Percentiles rank a stretch among this genome's conserved stretches.
These are phyloP conservation scores for Sesia bembeciformis DNA, from an alignment of 2,888 invertebrate species.

Conservation along the genomic window DNA sequence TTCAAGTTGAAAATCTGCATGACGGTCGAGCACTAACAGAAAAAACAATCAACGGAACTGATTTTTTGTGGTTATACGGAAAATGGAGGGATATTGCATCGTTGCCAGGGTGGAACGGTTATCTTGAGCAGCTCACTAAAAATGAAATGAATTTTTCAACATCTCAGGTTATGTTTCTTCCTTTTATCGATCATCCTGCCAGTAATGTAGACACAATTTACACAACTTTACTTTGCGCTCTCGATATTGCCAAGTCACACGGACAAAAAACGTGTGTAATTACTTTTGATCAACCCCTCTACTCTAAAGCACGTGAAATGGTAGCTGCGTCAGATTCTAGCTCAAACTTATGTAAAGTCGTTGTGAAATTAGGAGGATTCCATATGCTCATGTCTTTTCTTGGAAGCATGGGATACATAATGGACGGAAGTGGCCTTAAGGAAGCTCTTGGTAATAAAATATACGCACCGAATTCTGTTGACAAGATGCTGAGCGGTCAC, in stretches of 20 bases:
- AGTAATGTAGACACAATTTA: slow-evolving; percentile 23
- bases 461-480: slow-evolving; percentile 23
- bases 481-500: slow-evolving; percentile 27
- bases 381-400: slow-evolving; percentile 29
- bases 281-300: slow-evolving; percentile 30
- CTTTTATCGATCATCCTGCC: slow-evolving; percentile 29
- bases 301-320: slow-evolving; percentile 24
- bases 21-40: too few relatives aligned
- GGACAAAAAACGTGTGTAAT: slow-evolving; percentile 16
- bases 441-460: slow-evolving; percentile 13
- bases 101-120: slow-evolving; percentile 32
- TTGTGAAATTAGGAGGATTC: slow-evolving; percentile 33
- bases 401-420: slow-evolving; percentile 27
- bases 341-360: slow-evolving; percentile 10
- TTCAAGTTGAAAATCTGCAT: slow-evolving; percentile 19
- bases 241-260: slow-evolving; percentile 8
- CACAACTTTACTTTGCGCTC: slow-evolving; percentile 19
- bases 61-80: slow-evolving; percentile 23
- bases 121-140: slow-evolving; percentile 23
- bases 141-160: slow-evolving; percentile 13
- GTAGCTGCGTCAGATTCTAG: slow-evolving; percentile 11
- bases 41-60: too few relatives aligned
- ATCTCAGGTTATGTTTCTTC: slow-evolving; percentile 21
- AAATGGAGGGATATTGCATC: slow-evolving; percentile 19
- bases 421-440: slow-evolving; percentile 29